These are phyloP conservation scores for Pseudomugil gertrudae DNA, from an alignment of 2,797 vertebrate species.

Conservation along the genomic window DNA sequence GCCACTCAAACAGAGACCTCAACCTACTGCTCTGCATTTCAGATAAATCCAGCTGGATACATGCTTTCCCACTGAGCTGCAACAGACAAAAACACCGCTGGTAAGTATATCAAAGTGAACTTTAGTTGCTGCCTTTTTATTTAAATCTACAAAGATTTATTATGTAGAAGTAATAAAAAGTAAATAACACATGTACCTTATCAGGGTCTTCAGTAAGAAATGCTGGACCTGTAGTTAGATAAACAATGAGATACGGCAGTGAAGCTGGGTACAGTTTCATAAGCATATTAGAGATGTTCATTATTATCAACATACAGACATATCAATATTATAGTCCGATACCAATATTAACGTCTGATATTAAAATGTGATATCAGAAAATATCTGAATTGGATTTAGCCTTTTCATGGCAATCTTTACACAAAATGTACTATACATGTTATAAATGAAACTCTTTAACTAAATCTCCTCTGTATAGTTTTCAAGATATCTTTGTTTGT, in stretches of 20 bases:
- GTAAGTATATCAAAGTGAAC: neutral
- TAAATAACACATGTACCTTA: constrained; percentile 51
- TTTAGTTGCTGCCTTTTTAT: neutral
- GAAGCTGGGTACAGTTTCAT: no score
- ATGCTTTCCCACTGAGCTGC: constrained; percentile 14
- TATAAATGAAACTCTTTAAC: no score
- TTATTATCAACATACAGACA: no score
- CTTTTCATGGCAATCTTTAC: no score
- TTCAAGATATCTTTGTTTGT: no score
- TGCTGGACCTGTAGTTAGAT: constrained; percentile 38
- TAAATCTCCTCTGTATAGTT: no score
- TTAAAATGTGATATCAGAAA: no score
- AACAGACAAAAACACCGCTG: neutral
- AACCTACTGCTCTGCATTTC: constrained; percentile 82
- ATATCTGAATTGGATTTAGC: no score
- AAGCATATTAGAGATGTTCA: no score
- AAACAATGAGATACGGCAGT: neutral
- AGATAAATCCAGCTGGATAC: constrained; percentile 57
- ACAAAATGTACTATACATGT: no score
- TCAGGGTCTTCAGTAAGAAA: constrained; percentile 40
- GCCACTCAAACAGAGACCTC: constrained; percentile 87
- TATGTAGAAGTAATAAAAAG: neutral
- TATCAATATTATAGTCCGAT: no score
- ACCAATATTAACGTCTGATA: no score
- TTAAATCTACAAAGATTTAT: neutral